These are phyloP conservation scores for Sylvicola fuscatus DNA, from an alignment of 2,888 invertebrate genomes.

Conservation along the genomic window DNA sequence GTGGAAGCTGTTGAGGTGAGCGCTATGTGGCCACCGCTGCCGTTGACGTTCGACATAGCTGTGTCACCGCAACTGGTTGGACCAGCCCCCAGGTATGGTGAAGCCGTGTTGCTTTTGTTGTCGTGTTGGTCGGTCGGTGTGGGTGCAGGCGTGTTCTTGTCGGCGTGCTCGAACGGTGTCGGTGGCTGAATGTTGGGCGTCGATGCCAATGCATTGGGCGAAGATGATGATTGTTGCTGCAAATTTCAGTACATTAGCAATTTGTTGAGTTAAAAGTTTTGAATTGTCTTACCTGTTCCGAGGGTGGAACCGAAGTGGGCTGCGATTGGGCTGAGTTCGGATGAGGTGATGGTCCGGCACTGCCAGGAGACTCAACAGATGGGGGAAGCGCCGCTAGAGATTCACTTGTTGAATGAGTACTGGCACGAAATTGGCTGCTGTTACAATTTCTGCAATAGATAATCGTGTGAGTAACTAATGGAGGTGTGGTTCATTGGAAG, in stretches of 20 bases:
- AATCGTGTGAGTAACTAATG: no score
- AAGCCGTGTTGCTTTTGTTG: conserved; percentile 24
- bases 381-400: conserved; percentile 20
- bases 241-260: background rate
- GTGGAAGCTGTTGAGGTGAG: background rate
- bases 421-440: conserved; percentile 15
- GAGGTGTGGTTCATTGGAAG: no score
- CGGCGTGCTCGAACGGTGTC: conserved; percentile 23
- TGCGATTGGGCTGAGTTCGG: conserved; percentile 39
- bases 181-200: conserved; percentile 24
- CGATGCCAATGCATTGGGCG: conserved; percentile 40
- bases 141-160: conserved; percentile 25
- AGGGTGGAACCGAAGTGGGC: conserved; percentile 44
- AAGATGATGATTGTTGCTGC: conserved; percentile 13
- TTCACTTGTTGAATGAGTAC: conserved; percentile 23
- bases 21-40: background rate
- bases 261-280: no score
- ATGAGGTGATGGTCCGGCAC: conserved; percentile 43
- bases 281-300: conserved; percentile 20
- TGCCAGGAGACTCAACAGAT: conserved; percentile 41
- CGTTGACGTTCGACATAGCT: background rate
- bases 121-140: conserved; percentile 26
- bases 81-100: conserved; percentile 23
- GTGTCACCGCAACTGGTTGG: conserved; percentile 18
- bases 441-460: no score